A percentile compares a stretch with the other conserved stretches of the same genome.
Evolutionary conservation across 2,113 vertebrate species (phyloP).

Genomic region (Phainopepla nitens): DNA sequence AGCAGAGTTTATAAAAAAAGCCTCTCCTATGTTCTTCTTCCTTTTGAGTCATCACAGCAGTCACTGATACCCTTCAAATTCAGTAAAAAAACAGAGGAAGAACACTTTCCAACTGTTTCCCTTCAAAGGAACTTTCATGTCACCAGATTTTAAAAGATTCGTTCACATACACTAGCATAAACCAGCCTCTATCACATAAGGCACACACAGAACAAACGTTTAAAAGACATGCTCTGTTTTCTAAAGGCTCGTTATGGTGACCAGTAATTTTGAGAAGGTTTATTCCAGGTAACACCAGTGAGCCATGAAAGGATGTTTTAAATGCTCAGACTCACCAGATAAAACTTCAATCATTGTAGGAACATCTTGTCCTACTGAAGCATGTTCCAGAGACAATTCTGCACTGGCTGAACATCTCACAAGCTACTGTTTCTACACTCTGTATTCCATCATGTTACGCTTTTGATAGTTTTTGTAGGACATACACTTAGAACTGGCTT

Average conservation of each 20-base stretch:
- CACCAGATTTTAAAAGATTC: background rate
- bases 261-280: background rate
- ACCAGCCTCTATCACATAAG: background rate
- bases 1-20: background rate
- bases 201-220: background rate
- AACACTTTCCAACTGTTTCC: background rate
- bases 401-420: background rate
- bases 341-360: background rate
- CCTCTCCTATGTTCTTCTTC: background rate
- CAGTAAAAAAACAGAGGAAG: background rate
- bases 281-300: background rate
- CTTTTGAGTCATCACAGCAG: background rate
- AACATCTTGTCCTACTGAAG: background rate
- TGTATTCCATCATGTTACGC: background rate
- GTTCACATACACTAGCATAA: background rate
- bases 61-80: background rate
- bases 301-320: background rate
- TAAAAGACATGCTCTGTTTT: background rate
- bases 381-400: background rate
- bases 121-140: background rate
- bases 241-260: background rate
- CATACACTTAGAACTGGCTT: background rate
- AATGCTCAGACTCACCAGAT: background rate
- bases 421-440: background rate
- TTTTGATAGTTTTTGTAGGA: background rate